Evolutionary conservation across 2,797 vertebrate genomes (phyloP).

Genomic region (Botia kubotai): DNA sequence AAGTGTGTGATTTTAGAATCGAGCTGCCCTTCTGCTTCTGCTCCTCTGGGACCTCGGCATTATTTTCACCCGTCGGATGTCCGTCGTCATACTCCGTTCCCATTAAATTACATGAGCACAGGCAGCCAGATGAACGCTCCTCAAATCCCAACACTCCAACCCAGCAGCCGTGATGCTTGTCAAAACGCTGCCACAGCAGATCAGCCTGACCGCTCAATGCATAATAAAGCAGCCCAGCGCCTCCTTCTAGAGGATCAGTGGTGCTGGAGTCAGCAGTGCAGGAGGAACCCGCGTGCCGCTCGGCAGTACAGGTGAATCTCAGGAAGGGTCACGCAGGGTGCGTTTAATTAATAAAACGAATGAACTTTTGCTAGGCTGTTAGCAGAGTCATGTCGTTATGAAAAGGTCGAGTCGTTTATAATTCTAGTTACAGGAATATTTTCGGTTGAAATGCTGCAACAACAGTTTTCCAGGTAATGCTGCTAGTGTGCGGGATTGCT

Average conservation of each 20-base stretch:
- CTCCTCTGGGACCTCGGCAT: neutral
- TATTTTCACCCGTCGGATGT: neutral
- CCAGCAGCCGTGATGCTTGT: constrained; percentile 25
- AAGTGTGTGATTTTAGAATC: neutral
- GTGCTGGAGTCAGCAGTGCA: constrained; percentile 34
- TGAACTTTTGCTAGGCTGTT: neutral
- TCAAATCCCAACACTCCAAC: constrained; percentile 1
- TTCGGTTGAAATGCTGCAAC: neutral
- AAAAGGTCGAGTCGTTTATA: constrained; percentile 23
- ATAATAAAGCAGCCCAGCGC: constrained; percentile 44
- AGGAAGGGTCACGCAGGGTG: neutral
- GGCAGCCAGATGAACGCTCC: neutral
- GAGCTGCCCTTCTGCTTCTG: neutral
- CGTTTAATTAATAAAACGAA: neutral
- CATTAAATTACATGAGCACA: neutral
- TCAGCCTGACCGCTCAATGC: constrained; percentile 35
- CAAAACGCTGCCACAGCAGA: constrained; percentile 13
- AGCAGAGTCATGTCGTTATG: constrained; percentile 5
- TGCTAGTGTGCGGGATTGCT: neutral
- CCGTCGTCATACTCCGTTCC: neutral
- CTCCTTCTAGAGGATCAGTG: neutral
- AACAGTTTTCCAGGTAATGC: neutral
- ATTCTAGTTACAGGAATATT: neutral
- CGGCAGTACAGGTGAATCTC: neutral
- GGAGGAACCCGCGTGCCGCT: neutral